Percentiles rank a stretch among this genome's conserved stretches.
phyloP scores from a whole-genome alignment of 1,140 invertebrate species.

The Hirudo medicinalis region DNA sequence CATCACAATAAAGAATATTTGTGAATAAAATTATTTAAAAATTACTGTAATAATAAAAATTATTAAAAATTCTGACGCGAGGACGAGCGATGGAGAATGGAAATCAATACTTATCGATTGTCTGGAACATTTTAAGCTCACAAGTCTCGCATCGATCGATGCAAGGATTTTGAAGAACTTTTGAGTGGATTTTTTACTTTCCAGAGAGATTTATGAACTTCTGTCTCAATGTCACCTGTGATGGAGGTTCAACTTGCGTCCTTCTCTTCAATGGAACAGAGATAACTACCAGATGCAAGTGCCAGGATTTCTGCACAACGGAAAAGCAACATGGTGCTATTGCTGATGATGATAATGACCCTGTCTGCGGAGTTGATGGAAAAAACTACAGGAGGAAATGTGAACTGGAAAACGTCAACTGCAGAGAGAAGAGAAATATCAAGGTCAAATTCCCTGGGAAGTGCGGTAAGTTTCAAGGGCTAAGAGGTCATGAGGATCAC shows the following conservation, averaged over 20 bases:
- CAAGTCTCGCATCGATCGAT: not conserved
- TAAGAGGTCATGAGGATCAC: not conserved
- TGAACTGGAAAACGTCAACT: constrained; percentile 61
- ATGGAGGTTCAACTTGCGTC: not conserved
- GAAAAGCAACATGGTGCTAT: not conserved
- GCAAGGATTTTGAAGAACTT: not conserved
- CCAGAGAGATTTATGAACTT: not conserved
- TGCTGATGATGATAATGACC: constrained; percentile 23
- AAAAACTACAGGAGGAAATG: constrained; percentile 65
- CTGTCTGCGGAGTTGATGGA: constrained; percentile 65
- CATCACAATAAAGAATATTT: too few species aligned
- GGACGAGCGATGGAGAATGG: not conserved
- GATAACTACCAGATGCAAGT: not conserved
- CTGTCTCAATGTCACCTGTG: not conserved
- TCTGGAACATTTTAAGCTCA: not conserved
- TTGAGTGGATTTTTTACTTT: not conserved
- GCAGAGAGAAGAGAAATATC: constrained; percentile 62
- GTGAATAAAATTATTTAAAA: too few species aligned
- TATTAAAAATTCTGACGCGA: not conserved
- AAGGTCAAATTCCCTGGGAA: constrained; percentile 64
- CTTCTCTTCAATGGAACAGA: not conserved
- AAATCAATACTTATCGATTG: not conserved
- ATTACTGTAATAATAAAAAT: too few species aligned
- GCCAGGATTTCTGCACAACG: not conserved
- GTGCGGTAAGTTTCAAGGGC: constrained; percentile 54